Conservation (phyloP, 2,888 invertebrate genomes). For the Pyrrhosoma nymphula region DNA sequence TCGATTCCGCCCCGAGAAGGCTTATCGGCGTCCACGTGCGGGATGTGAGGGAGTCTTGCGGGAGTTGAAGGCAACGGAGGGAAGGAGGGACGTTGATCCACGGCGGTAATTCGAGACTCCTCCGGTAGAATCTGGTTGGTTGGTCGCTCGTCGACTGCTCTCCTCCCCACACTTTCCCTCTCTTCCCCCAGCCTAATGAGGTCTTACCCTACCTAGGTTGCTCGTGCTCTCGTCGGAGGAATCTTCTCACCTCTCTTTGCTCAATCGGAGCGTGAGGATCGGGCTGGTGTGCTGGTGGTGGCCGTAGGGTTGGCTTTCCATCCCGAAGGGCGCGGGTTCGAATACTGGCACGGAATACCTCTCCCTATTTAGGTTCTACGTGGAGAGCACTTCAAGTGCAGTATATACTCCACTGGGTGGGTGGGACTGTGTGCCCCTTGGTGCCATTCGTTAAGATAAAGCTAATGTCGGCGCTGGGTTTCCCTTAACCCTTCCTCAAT, state of each 20-base stretch:
- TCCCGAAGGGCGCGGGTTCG: too few relatives aligned
- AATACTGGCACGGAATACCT: too few relatives aligned
- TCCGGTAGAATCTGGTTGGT: neutral
- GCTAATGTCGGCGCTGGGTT: too few relatives aligned
- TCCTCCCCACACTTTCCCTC: neutral
- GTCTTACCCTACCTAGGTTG: neutral
- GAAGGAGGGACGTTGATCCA: neutral
- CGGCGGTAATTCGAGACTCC: neutral
- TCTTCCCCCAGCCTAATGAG: neutral
- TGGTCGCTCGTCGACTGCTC: neutral
- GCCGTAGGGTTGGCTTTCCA: too few relatives aligned
- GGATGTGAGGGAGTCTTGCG: neutral
- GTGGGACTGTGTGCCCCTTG: too few relatives aligned
- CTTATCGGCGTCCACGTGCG: slow-evolving; percentile 29
- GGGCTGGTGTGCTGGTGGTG: too few relatives aligned
- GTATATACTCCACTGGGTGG: too few relatives aligned
- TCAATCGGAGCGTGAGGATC: too few relatives aligned
- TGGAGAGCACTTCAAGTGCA: too few relatives aligned
- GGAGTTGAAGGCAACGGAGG: neutral
- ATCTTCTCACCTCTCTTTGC: neutral
- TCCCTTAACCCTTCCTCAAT: too few relatives aligned
- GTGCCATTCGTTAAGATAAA: too few relatives aligned
- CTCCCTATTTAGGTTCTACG: too few relatives aligned
- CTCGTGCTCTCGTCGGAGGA: neutral
- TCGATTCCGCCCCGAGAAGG: slow-evolving; percentile 31